phyloP scores from a whole-genome alignment of 1,140 invertebrate species.

The Drosophila kanapiae region DNA sequence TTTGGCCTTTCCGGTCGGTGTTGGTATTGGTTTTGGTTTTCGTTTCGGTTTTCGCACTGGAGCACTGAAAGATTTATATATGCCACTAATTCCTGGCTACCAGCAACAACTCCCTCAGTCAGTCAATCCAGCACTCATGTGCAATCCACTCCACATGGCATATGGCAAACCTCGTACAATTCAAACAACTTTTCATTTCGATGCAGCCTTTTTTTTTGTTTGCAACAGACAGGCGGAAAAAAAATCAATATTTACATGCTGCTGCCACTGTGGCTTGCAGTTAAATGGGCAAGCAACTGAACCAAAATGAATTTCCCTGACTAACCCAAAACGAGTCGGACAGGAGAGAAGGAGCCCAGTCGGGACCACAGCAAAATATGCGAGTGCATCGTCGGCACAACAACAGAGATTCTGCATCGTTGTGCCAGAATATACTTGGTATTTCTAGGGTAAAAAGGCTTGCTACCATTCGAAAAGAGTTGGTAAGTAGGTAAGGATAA shows the following conservation, averaged over 20 bases:
- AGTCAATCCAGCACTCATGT: slow-evolving; percentile 29
- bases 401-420: slow-evolving; percentile 4
- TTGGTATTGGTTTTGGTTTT: slow-evolving; percentile 30
- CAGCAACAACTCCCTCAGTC: background rate
- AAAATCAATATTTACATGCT: slow-evolving; percentile 75
- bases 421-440: slow-evolving; percentile 2
- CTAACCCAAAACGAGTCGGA: slow-evolving; percentile 9
- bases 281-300: slow-evolving; percentile 68
- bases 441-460: background rate
- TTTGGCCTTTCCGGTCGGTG: slow-evolving; percentile 21
- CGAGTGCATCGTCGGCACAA: slow-evolving; percentile 34
- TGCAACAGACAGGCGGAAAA: slow-evolving; percentile 11
- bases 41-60: slow-evolving; percentile 28
- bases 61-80: slow-evolving; percentile 27
- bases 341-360: slow-evolving; percentile 13
- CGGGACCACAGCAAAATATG: slow-evolving; percentile 42
- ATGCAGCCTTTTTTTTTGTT: slow-evolving; percentile 18
- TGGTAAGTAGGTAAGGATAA: no score
- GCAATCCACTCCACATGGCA: slow-evolving; percentile 4
- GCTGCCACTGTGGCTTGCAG: slow-evolving; percentile 41
- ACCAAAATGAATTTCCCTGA: slow-evolving; percentile 39
- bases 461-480: no score
- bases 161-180: slow-evolving; percentile 18
- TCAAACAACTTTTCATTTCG: slow-evolving; percentile 43
- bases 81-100: slow-evolving; percentile 45